Conservation (phyloP, 2,113 vertebrate genomes). For the Megaleporinus macrocephalus region DNA sequence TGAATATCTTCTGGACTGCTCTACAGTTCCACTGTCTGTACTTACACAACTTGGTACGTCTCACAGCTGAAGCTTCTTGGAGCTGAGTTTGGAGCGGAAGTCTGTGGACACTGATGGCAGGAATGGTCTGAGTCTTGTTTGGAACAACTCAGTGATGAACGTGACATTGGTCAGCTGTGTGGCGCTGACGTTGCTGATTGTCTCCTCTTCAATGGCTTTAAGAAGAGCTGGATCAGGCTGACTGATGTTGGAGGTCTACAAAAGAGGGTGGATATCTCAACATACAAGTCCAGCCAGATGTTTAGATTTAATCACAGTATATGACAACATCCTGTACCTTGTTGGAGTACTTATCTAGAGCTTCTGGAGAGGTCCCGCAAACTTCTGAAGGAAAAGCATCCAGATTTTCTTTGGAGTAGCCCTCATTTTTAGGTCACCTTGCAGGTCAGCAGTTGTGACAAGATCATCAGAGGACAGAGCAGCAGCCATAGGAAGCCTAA, state of each 20-base stretch:
- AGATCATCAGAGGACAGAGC: slow-evolving; percentile 49
- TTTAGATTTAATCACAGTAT: not conserved
- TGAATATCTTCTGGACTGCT: not conserved
- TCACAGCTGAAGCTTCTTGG: slow-evolving; percentile 65
- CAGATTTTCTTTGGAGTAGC: slow-evolving; percentile 51
- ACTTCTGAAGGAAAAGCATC: slow-evolving; percentile 63
- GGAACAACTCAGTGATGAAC: slow-evolving; percentile 52
- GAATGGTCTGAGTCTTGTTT: slow-evolving; percentile 51
- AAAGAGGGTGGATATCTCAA: not conserved
- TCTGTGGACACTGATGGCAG: slow-evolving; percentile 47
- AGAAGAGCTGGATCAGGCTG: not conserved
- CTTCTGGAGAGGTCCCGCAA: slow-evolving; percentile 41
- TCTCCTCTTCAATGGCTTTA: slow-evolving; percentile 34
- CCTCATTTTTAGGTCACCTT: slow-evolving; percentile 8
- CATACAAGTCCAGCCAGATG: not conserved
- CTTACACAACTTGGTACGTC: slow-evolving; percentile 65
- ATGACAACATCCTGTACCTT: slow-evolving; percentile 42
- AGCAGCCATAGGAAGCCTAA: slow-evolving; percentile 24
- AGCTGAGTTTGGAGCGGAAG: slow-evolving; percentile 59
- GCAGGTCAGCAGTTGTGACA: slow-evolving; percentile 55
- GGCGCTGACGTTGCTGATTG: not conserved
- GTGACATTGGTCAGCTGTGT: not conserved
- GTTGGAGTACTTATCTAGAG: slow-evolving; percentile 50
- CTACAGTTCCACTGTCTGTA: not conserved
- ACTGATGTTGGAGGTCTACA: not conserved